phyloP scores from a whole-genome alignment of 2,888 invertebrate species.

The Drosophila kambysellisi region DNA sequence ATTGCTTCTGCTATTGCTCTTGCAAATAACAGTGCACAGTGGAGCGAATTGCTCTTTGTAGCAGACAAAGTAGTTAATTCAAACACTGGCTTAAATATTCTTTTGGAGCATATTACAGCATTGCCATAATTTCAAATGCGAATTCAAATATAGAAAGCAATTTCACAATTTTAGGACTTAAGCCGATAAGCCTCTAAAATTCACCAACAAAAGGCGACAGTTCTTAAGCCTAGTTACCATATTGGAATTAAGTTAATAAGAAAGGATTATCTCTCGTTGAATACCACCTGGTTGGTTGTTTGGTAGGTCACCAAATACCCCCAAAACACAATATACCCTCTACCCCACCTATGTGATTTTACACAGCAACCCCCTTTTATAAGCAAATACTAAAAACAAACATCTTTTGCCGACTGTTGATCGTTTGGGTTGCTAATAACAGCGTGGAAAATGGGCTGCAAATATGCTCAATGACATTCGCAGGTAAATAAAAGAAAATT shows the following conservation, averaged over 20 bases:
- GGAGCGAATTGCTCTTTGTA: not conserved
- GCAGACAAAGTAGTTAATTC: not conserved
- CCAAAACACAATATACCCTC: not conserved
- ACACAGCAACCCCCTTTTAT: constrained; percentile 11
- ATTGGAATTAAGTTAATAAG: constrained; percentile 13
- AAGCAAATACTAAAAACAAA: constrained; percentile 29
- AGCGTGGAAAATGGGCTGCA: constrained; percentile 72
- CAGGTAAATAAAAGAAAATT: constrained; percentile 54
- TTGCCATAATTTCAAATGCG: not conserved
- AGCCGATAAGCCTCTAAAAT: constrained; percentile 13
- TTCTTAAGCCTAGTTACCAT: constrained; percentile 5
- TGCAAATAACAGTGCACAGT: not conserved
- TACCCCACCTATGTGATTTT: constrained; percentile 9
- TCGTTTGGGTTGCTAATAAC: constrained; percentile 30
- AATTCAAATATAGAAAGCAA: not conserved
- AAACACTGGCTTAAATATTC: not conserved
- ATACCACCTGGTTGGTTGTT: constrained; percentile 6
- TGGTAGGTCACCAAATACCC: not conserved
- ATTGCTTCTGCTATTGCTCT: not conserved
- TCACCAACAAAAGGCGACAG: not conserved
- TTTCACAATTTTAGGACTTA: not conserved
- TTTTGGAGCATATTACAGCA: not conserved
- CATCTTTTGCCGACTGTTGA: constrained; percentile 11
- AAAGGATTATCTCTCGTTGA: constrained; percentile 17
- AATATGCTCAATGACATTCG: constrained; percentile 46